These are phyloP conservation scores for Platycercus adscitus DNA, from an alignment of 2,113 vertebrate genomes.

Conservation along the genomic window DNA sequence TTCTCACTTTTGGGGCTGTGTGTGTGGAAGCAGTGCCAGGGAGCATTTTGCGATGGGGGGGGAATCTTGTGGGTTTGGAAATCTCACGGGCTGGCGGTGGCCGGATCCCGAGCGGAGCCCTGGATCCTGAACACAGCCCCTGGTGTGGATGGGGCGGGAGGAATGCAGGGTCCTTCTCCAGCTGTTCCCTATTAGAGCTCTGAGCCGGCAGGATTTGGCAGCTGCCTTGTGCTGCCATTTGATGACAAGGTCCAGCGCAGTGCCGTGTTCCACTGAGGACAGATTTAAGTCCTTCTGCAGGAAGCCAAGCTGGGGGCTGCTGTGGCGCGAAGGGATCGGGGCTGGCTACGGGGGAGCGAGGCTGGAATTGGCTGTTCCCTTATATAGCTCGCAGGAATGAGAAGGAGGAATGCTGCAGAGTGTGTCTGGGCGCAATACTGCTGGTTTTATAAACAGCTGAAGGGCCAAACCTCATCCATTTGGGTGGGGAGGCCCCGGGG, in stretches of 20 bases:
- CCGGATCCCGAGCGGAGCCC: neutral
- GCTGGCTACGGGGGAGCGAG: neutral
- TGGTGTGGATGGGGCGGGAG: constrained; percentile 71
- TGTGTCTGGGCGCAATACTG: neutral
- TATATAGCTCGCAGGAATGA: constrained; percentile 69
- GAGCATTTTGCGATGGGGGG: constrained; percentile 22
- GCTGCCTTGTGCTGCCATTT: constrained; percentile 71
- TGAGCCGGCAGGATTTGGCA: constrained; percentile 67
- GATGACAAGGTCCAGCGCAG: constrained; percentile 64
- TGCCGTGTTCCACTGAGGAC: neutral
- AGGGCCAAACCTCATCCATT: constrained; percentile 32
- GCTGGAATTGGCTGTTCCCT: constrained; percentile 71
- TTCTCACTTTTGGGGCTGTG: neutral
- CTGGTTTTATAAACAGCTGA: constrained; percentile 69
- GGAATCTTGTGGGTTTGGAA: constrained; percentile 61
- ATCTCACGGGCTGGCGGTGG: constrained; percentile 33
- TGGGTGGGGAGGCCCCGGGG: constrained; percentile 19
- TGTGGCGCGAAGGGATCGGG: neutral
- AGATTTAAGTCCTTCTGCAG: constrained; percentile 22
- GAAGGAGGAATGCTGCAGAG: constrained; percentile 33
- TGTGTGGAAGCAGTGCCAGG: neutral
- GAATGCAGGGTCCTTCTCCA: constrained; percentile 76
- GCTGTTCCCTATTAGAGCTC: constrained; percentile 75
- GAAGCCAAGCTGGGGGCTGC: neutral
- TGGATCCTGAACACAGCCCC: constrained; percentile 71